Percentiles rank a stretch among this genome's conserved stretches.
These are phyloP conservation scores for Gymnocypris eckloni DNA, from an alignment of 2,797 vertebrate species.

Conservation along the genomic window DNA sequence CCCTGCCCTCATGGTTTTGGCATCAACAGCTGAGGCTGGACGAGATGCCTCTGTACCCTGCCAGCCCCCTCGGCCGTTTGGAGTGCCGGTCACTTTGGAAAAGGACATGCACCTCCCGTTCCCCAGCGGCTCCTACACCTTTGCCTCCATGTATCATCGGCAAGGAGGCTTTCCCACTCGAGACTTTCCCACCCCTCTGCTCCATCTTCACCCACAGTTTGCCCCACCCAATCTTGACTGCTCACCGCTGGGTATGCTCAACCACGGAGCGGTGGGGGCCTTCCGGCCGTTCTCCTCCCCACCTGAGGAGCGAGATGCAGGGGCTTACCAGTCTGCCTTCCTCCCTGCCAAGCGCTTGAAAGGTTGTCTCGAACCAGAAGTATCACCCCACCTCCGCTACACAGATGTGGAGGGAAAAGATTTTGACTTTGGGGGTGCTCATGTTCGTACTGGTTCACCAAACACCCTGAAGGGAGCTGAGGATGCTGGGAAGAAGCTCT, in stretches of 20 bases:
- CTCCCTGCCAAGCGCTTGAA: constrained; percentile 96
- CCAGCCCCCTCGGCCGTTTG: constrained; percentile 93
- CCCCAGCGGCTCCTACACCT: constrained; percentile 95
- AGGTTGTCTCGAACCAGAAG: constrained; percentile 87
- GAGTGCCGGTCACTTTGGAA: constrained; percentile 91
- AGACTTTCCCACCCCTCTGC: constrained; percentile 94
- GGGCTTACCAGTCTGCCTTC: constrained; percentile 95
- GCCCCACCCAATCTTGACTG: constrained; percentile 96
- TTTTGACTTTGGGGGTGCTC: constrained; percentile 89
- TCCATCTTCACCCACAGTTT: constrained; percentile 98
- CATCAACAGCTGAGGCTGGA: constrained; percentile 94
- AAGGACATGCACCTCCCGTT: constrained; percentile 98
- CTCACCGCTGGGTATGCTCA: constrained; percentile 94
- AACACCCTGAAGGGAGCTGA: constrained; percentile 90
- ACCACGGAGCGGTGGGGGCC: constrained; percentile 93
- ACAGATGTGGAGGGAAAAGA: constrained; percentile 94
- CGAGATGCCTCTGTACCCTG: constrained; percentile 95
- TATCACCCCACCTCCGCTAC: constrained; percentile 88
- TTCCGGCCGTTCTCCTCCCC: constrained; percentile 95
- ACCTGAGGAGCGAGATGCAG: constrained; percentile 91
- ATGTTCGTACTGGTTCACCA: constrained; percentile 85
- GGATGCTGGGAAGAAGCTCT: constrained; percentile 94
- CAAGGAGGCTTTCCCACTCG: constrained; percentile 92
- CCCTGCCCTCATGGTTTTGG: constrained; percentile 96
- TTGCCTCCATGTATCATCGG: constrained; percentile 98